Evolutionary conservation across 2,113 vertebrate genomes (phyloP).

Genomic region (Neofelis nebulosa): DNA sequence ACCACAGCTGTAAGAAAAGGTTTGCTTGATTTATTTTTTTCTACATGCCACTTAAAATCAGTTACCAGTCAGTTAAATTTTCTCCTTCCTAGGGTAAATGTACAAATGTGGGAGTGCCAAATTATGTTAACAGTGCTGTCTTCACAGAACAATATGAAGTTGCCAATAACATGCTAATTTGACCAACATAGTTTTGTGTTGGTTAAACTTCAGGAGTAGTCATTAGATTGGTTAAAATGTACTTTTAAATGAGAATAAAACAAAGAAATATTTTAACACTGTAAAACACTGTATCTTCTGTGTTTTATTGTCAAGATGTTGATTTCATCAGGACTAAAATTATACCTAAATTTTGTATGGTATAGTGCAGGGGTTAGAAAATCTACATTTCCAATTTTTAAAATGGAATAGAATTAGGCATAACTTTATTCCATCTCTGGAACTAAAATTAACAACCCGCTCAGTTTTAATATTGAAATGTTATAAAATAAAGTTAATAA

Average conservation of each 20-base stretch:
- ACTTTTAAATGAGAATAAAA: conserved; percentile 5
- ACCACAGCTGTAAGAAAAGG: neutral
- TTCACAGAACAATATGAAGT: neutral
- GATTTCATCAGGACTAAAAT: neutral
- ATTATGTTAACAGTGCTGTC: neutral
- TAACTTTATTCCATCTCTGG: neutral
- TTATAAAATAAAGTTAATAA: neutral
- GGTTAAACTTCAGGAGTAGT: neutral
- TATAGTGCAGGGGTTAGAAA: neutral
- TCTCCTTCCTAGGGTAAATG: neutral
- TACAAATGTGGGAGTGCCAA: neutral
- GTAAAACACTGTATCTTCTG: neutral
- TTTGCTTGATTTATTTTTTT: neutral
- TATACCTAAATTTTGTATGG: neutral
- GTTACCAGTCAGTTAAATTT: neutral
- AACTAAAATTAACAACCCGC: neutral
- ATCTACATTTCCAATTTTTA: conserved; percentile 25
- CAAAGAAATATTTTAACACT: neutral
- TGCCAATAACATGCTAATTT: neutral
- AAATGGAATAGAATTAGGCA: neutral
- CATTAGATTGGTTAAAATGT: neutral
- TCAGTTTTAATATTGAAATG: conserved; percentile 27
- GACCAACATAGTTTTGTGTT: neutral
- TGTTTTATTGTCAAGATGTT: neutral
- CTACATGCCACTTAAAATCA: neutral